Conservation (phyloP, 2,113 vertebrate genomes). For the Athene noctua region DNA sequence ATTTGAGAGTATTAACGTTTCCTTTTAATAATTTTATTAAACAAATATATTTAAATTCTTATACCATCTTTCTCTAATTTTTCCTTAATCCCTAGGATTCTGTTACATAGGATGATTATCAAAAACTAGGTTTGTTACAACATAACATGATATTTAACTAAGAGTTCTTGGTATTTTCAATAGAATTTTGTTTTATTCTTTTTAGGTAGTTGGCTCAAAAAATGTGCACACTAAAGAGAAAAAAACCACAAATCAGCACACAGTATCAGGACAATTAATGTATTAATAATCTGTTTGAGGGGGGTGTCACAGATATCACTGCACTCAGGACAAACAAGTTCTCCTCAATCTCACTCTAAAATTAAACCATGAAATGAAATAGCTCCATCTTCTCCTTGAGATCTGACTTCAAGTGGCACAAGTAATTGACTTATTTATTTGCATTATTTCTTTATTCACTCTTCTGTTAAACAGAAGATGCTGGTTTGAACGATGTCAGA, state of each 20-base stretch:
- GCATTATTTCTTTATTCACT: neutral
- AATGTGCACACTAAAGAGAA: neutral
- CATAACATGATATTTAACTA: neutral
- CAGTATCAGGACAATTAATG: neutral
- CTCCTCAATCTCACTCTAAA: neutral
- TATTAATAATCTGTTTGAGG: neutral
- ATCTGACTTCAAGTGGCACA: neutral
- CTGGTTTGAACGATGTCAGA: neutral
- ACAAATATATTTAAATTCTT: neutral
- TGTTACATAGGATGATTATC: neutral
- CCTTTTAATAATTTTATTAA: neutral
- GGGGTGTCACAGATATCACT: neutral
- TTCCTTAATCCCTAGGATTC: neutral
- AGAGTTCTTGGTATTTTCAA: neutral
- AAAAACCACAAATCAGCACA: neutral
- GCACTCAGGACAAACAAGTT: neutral
- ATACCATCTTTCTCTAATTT: neutral
- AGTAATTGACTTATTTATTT: neutral
- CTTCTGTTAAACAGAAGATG: neutral
- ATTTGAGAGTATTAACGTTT: neutral
- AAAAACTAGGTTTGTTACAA: neutral
- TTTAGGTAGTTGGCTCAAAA: neutral
- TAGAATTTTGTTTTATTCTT: neutral
- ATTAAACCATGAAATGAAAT: neutral
- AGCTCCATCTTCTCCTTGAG: neutral